These are phyloP conservation scores for Ceratina calcarata DNA, from an alignment of 1,140 invertebrate species.

Conservation along the genomic window DNA sequence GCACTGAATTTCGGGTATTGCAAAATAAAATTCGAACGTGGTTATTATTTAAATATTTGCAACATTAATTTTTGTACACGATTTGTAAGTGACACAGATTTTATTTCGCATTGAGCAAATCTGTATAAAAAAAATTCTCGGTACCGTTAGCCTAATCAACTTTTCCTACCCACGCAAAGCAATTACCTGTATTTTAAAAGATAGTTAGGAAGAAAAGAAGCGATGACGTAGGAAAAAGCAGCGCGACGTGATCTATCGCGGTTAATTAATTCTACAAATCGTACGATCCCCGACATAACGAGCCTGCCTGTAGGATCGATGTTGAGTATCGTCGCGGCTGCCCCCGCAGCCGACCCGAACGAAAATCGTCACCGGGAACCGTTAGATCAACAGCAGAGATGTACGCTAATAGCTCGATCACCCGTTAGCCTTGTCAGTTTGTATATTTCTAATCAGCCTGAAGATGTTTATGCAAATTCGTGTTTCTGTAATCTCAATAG, in stretches of 20 bases:
- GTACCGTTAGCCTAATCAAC: conserved; percentile 24
- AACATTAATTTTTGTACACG: too few relatives aligned
- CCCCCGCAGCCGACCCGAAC: background rate
- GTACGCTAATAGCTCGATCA: conserved; percentile 17
- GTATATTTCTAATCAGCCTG: too few relatives aligned
- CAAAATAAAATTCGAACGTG: too few relatives aligned
- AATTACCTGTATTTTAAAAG: background rate
- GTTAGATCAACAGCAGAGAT: conserved; percentile 32
- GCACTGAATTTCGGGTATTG: background rate
- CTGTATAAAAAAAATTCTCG: background rate
- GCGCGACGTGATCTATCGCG: conserved; percentile 12
- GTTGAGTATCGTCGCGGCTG: background rate
- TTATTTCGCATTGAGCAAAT: background rate
- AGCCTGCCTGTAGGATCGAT: conserved; percentile 12
- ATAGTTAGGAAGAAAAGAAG: too few relatives aligned
- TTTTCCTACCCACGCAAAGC: conserved; percentile 17
- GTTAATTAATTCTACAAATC: conserved; percentile 42
- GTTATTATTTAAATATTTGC: too few relatives aligned
- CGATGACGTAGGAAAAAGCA: background rate
- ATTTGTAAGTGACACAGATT: too few relatives aligned
- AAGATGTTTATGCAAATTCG: too few relatives aligned
- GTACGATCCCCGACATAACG: conserved; percentile 6
- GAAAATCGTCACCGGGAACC: conserved; percentile 44
- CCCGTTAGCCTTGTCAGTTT: too few relatives aligned
- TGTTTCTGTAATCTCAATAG: too few relatives aligned